A percentile compares a stretch with the other conserved stretches of the same genome.
Evolutionary conservation across 2,797 vertebrate species (phyloP).

Genomic region (Cuculus canorus): DNA sequence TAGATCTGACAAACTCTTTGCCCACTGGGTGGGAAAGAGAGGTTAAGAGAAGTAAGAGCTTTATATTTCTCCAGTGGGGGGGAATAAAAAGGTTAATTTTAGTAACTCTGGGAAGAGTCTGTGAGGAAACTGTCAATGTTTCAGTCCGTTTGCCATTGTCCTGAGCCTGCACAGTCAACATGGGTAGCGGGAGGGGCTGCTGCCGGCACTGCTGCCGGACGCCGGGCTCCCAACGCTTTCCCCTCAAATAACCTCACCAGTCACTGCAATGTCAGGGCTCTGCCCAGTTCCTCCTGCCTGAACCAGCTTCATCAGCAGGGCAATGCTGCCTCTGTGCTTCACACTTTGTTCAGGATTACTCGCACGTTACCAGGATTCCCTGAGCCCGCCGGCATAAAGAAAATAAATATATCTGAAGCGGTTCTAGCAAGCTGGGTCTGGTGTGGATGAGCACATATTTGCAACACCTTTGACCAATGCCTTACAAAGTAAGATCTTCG

Average conservation of each 20-base stretch:
- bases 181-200: background rate
- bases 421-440: background rate
- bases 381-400: fast-evolving
- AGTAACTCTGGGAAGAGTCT: slow-evolving; percentile 63
- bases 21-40: slow-evolving; percentile 53
- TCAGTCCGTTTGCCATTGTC: slow-evolving; percentile 43
- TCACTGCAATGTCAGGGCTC: slow-evolving; percentile 31
- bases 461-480: background rate
- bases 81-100: slow-evolving; percentile 73
- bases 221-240: background rate
- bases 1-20: slow-evolving; percentile 51
- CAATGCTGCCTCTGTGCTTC: background rate
- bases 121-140: slow-evolving; percentile 7
- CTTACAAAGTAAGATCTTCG: background rate
- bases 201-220: background rate
- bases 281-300: slow-evolving; percentile 22
- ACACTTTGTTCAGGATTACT: slow-evolving; percentile 15
- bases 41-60: slow-evolving; percentile 45
- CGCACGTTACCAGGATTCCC: background rate
- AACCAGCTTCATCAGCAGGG: background rate
- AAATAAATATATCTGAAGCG: background rate
- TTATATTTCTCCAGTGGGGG: slow-evolving; percentile 49
- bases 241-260: slow-evolving; percentile 62
- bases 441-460: background rate
- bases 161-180: slow-evolving; percentile 2